phyloP scores from a whole-genome alignment of 2,113 vertebrate genomes.

The Elgaria multicarinata region DNA sequence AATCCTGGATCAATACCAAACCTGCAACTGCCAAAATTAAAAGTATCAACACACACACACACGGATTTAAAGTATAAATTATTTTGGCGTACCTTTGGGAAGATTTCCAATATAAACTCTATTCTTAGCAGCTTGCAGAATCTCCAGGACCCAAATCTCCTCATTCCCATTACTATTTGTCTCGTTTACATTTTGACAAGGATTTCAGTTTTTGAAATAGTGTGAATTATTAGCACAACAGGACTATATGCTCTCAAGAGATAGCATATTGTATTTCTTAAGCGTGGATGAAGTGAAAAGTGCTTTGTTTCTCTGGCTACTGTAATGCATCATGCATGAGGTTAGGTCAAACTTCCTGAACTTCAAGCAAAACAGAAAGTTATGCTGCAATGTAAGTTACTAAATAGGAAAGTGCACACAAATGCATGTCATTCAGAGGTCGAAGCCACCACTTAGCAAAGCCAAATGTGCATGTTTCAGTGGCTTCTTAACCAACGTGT shows the following conservation, averaged over 20 bases:
- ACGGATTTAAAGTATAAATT: neutral
- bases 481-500: neutral
- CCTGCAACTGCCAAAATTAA: neutral
- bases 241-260: neutral
- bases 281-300: neutral
- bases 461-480: neutral
- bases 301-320: neutral
- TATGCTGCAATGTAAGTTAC: neutral
- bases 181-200: neutral
- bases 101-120: neutral
- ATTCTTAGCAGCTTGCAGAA: neutral
- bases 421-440: neutral
- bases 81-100: neutral
- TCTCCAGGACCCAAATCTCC: fast-evolving
- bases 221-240: neutral
- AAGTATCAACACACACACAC: neutral
- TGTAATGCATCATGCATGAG: neutral
- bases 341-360: neutral
- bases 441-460: neutral
- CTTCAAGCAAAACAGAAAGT: neutral
- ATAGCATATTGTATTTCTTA: neutral
- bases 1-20: neutral
- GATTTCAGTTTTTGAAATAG: fast-evolving
- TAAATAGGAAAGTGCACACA: neutral
- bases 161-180: fast-evolving